These are phyloP conservation scores for Aleiodes alternator DNA, from an alignment of 2,888 invertebrate genomes.

Conservation along the genomic window DNA sequence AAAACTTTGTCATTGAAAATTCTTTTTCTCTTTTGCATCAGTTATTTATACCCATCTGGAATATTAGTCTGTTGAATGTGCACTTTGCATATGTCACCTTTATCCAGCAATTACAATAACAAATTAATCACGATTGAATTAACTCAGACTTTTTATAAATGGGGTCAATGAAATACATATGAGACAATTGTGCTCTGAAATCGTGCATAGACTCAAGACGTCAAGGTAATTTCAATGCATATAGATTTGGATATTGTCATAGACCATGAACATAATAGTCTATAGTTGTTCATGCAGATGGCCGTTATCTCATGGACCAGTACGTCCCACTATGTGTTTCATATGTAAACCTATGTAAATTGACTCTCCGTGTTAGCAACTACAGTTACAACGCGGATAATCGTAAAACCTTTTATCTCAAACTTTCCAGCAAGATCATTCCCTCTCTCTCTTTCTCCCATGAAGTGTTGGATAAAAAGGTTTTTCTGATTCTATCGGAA, in stretches of 20 bases:
- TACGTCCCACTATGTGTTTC: constrained; percentile 35
- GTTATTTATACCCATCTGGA: too few species aligned
- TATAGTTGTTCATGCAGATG: constrained; percentile 41
- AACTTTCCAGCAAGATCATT: constrained; percentile 5
- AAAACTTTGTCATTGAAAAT: too few species aligned
- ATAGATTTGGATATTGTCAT: constrained; percentile 41
- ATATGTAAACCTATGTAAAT: constrained; percentile 52
- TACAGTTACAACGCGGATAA: constrained; percentile 34
- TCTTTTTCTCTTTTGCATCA: too few species aligned
- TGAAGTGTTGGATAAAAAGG: constrained; percentile 25
- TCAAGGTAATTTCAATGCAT: constrained; percentile 43
- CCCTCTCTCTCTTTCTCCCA: background rate
- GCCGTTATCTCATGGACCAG: constrained; percentile 40
- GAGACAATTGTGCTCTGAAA: constrained; percentile 1
- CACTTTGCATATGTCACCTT: background rate
- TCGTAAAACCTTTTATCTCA: constrained; percentile 41
- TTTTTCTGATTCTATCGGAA: constrained; percentile 6
- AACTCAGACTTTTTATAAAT: background rate
- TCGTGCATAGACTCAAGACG: background rate
- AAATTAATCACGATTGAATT: constrained; percentile 7
- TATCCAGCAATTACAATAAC: background rate
- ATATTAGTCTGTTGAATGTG: too few species aligned
- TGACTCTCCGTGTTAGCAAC: constrained; percentile 41
- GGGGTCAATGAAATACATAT: constrained; percentile 27
- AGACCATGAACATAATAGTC: constrained; percentile 27